Percentiles rank a stretch among this genome's conserved stretches.
Evolutionary conservation across 2,888 invertebrate species (phyloP).

Genomic region (Coremacera marginata): DNA sequence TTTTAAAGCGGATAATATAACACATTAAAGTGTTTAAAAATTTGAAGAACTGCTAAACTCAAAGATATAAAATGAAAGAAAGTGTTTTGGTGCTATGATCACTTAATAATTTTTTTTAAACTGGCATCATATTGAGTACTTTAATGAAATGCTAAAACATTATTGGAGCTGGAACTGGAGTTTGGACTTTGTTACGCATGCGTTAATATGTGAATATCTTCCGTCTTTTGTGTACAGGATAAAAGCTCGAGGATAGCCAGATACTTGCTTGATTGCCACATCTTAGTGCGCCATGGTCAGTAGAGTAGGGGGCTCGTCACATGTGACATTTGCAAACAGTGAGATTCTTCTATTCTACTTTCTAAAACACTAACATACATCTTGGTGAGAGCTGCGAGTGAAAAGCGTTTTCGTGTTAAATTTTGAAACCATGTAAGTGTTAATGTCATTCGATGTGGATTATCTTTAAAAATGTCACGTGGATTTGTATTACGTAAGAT

Average conservation of each 20-base stretch:
- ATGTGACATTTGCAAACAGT: conserved; percentile 46
- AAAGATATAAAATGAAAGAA: not conserved
- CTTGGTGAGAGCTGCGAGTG: not conserved
- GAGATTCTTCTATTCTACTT: conserved; percentile 53
- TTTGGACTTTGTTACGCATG: no score
- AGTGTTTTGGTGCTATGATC: no score
- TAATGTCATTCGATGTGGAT: no score
- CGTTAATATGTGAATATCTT: not conserved
- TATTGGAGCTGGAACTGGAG: not conserved
- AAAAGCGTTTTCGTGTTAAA: not conserved
- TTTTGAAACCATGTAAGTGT: no score
- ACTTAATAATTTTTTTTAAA: no score
- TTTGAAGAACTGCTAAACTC: no score
- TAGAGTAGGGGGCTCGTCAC: conserved; percentile 50
- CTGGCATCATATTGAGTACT: no score
- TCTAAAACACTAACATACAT: conserved; percentile 37
- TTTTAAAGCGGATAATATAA: no score
- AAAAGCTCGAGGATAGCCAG: not conserved
- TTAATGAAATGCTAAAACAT: no score
- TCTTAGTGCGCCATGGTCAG: conserved; percentile 48
- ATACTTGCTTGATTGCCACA: not conserved
- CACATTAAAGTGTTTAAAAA: no score
- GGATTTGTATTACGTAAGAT: no score
- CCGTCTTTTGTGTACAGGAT: not conserved
- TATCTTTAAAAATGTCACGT: no score